Evolutionary conservation across 2,797 vertebrate genomes (phyloP).

Genomic region (Mycteria americana): DNA sequence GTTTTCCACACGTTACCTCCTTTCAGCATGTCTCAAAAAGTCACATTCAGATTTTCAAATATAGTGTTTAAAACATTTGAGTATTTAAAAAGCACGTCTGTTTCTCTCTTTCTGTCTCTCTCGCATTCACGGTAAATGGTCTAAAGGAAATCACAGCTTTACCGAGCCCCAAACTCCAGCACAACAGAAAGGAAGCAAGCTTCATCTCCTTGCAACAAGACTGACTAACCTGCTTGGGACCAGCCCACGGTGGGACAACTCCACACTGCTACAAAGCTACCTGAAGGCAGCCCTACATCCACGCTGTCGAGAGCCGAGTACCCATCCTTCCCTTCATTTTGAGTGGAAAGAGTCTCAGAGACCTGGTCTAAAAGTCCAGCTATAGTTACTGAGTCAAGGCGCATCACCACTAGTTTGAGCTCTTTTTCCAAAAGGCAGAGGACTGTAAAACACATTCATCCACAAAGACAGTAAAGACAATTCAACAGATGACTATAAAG

Average conservation of each 20-base stretch:
- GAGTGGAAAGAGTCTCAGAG: not conserved
- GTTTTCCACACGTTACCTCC: not conserved
- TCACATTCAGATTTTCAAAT: not conserved
- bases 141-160: not conserved
- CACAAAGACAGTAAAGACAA: not conserved
- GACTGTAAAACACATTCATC: not conserved
- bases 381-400: not conserved
- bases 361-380: not conserved
- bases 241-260: not conserved
- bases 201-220: not conserved
- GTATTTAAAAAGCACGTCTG: not conserved
- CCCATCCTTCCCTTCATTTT: not conserved
- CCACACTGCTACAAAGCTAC: not conserved
- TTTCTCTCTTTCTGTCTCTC: not conserved
- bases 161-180: not conserved
- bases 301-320: rapidly evolving
- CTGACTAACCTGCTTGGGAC: not conserved
- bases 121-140: rapidly evolving
- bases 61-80: not conserved
- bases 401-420: not conserved
- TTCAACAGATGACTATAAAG: not conserved
- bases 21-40: not conserved
- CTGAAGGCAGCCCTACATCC: not conserved
- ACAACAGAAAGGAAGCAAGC: not conserved
- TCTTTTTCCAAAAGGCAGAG: not conserved